A percentile compares a stretch with the other conserved stretches of the same genome.
These are phyloP conservation scores for Drosophila phalerata DNA, from an alignment of 2,888 invertebrate genomes.

Conservation along the genomic window DNA sequence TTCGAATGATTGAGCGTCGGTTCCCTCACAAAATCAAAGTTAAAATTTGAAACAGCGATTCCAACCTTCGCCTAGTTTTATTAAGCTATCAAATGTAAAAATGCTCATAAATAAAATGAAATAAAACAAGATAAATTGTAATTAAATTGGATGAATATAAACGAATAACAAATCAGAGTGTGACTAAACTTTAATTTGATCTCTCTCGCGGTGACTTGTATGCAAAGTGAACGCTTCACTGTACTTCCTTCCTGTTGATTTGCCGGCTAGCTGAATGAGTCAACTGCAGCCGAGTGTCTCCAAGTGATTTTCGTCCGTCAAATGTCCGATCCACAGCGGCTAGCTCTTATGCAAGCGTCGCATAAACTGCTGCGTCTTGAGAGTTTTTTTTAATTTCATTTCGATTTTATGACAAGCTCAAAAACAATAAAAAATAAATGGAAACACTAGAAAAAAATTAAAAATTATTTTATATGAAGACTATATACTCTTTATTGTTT, in stretches of 20 bases:
- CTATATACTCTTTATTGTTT: conserved; percentile 16
- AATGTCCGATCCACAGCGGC: conserved; percentile 20
- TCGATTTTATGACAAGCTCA: conserved; percentile 37
- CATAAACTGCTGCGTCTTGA: conserved; percentile 38
- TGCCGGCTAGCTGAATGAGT: conserved; percentile 21
- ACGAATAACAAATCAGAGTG: conserved; percentile 27
- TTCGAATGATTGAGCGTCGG: not conserved
- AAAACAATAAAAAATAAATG: conserved; percentile 29
- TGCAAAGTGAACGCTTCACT: conserved; percentile 44
- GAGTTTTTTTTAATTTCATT: conserved; percentile 47
- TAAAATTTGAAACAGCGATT: conserved; percentile 5
- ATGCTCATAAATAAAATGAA: conserved; percentile 32
- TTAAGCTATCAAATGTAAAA: conserved; percentile 5
- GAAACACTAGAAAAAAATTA: conserved; percentile 7
- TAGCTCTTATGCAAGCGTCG: conserved; percentile 43
- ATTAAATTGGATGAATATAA: conserved; percentile 20
- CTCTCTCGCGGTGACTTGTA: conserved; percentile 29
- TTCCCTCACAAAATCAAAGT: conserved; percentile 21
- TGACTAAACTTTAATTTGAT: conserved; percentile 39
- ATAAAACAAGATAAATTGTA: conserved; percentile 10
- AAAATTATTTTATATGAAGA: conserved; percentile 4
- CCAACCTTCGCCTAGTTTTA: conserved; percentile 61
- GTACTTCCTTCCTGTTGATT: conserved; percentile 50
- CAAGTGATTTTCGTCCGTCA: conserved; percentile 22
- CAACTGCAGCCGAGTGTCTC: conserved; percentile 21